Conservation (phyloP, 1,140 invertebrate genomes). For the Epicauta chinensis region DNA sequence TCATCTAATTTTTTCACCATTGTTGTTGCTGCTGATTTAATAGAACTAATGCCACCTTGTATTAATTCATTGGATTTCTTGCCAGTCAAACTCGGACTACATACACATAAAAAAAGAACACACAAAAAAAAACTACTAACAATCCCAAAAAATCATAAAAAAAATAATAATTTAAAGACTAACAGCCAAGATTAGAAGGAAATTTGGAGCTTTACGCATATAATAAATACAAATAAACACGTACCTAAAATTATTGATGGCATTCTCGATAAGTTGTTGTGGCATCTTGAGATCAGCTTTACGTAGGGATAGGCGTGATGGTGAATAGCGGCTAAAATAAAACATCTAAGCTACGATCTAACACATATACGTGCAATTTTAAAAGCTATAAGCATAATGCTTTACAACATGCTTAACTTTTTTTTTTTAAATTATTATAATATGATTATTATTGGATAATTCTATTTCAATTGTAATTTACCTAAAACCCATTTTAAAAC, state of each 20-base stretch:
- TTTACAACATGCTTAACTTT: not conserved
- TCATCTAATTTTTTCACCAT: slow-evolving; percentile 87
- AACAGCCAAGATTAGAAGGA: no score
- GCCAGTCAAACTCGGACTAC: slow-evolving; percentile 71
- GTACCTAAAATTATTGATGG: slow-evolving; percentile 65
- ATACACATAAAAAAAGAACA: slow-evolving; percentile 22
- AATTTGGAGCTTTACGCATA: no score
- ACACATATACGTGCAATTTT: slow-evolving; percentile 25
- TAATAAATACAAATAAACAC: slow-evolving; percentile 31
- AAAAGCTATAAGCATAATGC: slow-evolving; percentile 14
- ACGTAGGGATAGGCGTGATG: slow-evolving; percentile 66
- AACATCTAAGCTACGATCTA: slow-evolving; percentile 42
- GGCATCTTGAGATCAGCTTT: slow-evolving; percentile 66
- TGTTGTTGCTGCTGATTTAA: slow-evolving; percentile 79
- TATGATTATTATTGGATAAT: no score
- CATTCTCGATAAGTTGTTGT: slow-evolving; percentile 65
- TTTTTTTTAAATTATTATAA: no score
- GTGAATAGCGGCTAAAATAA: slow-evolving; percentile 72
- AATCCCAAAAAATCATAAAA: not conserved
- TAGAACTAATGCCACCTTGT: slow-evolving; percentile 75
- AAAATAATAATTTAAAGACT: not conserved
- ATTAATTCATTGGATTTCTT: slow-evolving; percentile 85
- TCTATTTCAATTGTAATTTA: slow-evolving; percentile 54
- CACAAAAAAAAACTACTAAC: not conserved
- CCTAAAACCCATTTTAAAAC: slow-evolving; percentile 78